A percentile compares a stretch with the other conserved stretches of the same genome.
Evolutionary conservation across 2,888 invertebrate species (phyloP).

Genomic region (Nomada ferruginata): DNA sequence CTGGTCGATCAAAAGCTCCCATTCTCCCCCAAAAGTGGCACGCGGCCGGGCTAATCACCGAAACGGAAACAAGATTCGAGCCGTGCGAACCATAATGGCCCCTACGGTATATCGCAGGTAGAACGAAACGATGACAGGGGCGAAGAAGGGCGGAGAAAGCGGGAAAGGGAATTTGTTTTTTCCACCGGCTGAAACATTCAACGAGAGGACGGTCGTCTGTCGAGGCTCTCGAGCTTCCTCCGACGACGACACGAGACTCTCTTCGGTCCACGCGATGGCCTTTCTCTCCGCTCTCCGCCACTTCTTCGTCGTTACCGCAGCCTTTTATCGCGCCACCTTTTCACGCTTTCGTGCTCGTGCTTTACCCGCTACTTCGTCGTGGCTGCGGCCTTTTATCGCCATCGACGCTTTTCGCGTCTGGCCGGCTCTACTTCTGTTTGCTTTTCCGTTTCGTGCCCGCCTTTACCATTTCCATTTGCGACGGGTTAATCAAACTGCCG

Average conservation of each 20-base stretch:
- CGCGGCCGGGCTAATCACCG: conserved; percentile 70
- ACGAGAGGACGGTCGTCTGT: conserved; percentile 63
- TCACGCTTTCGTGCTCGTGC: conserved; percentile 39
- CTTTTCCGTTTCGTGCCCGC: conserved; percentile 11
- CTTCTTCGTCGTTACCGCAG: conserved; percentile 53
- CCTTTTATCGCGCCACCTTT: conserved; percentile 55
- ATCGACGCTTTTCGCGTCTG: conserved; percentile 42
- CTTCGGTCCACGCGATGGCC: conserved; percentile 26
- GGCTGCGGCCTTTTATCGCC: conserved; percentile 29
- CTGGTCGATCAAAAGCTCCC: conserved; percentile 49
- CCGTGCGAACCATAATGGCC: conserved; percentile 32
- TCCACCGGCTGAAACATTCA: conserved; percentile 69
- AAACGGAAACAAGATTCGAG: conserved; percentile 51
- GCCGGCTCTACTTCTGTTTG: conserved; percentile 27
- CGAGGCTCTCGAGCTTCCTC: conserved; percentile 47
- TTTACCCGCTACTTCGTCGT: conserved; percentile 22
- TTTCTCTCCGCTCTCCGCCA: conserved; percentile 47
- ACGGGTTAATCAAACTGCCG: conserved; percentile 35
- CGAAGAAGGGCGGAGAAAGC: conserved; percentile 20
- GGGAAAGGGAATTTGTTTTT: conserved; percentile 65
- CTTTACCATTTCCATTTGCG: conserved; percentile 8
- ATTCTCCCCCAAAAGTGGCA: conserved; percentile 53
- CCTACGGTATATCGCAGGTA: conserved; percentile 39
- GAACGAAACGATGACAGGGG: not conserved
- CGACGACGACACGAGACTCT: conserved; percentile 16